Evolutionary conservation across 2,797 vertebrate species (phyloP).

Genomic region (Hypotaenidia okinawae): DNA sequence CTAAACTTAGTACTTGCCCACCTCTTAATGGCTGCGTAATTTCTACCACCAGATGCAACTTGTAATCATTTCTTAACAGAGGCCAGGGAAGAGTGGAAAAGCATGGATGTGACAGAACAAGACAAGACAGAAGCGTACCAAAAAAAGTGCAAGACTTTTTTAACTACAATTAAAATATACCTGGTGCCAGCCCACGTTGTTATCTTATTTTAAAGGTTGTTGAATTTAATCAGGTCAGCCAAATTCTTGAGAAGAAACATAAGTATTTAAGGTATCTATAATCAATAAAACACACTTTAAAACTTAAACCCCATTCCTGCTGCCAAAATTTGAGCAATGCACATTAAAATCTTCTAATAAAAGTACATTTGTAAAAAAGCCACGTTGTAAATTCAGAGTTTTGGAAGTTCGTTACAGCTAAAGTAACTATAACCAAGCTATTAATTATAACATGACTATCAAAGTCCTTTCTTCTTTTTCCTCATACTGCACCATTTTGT

Average conservation of each 20-base stretch:
- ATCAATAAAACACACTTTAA: conserved; percentile 25
- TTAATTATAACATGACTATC: neutral
- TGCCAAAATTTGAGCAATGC: neutral
- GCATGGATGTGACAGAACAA: neutral
- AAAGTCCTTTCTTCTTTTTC: neutral
- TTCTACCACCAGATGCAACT: neutral
- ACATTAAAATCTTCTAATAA: neutral
- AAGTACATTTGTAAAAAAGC: neutral
- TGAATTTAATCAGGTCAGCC: neutral
- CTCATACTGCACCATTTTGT: neutral
- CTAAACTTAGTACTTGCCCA: neutral
- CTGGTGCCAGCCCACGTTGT: neutral
- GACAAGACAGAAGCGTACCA: neutral
- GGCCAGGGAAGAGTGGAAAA: neutral
- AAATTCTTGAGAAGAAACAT: neutral
- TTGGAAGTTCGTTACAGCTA: neutral
- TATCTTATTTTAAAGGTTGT: neutral
- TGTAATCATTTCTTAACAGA: neutral
- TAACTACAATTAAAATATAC: neutral
- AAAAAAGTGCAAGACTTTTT: neutral
- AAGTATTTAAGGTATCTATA: conserved; percentile 16
- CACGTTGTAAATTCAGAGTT: neutral
- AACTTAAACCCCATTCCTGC: neutral
- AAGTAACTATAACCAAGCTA: neutral
- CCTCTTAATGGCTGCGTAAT: neutral